phyloP scores from a whole-genome alignment of 1,140 invertebrate species.

The Mercenaria mercenaria region DNA sequence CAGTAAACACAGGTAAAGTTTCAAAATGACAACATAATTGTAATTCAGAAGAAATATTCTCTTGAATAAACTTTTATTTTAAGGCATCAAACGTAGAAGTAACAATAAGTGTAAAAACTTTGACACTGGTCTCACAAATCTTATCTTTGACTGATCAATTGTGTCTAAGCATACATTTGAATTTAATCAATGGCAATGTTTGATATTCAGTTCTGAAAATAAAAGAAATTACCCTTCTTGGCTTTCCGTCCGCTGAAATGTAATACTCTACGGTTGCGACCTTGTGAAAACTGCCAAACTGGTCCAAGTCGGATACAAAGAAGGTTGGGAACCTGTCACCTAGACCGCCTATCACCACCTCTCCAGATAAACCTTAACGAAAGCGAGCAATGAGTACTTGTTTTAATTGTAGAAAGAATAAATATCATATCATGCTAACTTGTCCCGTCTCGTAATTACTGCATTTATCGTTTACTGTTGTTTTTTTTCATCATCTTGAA shows the following conservation, averaged over 20 bases:
- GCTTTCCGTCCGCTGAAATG: neutral
- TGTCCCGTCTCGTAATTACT: neutral
- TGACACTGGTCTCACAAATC: no score
- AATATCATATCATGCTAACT: neutral
- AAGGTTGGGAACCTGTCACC: conserved; percentile 40
- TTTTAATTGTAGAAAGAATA: neutral
- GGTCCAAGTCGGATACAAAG: conserved; percentile 37
- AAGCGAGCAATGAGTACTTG: no score
- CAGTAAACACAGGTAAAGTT: no score
- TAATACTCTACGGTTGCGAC: neutral
- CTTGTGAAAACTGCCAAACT: neutral
- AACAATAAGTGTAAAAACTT: no score
- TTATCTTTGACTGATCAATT: no score
- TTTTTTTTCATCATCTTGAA: neutral
- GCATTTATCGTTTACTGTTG: neutral
- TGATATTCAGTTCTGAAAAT: no score
- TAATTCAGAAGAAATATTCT: no score
- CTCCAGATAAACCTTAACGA: conserved; percentile 26
- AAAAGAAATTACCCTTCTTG: neutral
- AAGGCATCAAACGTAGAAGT: no score
- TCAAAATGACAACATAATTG: no score
- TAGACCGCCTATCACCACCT: conserved; percentile 16
- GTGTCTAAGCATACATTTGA: no score
- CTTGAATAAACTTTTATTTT: no score
- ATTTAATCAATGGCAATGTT: no score